Conservation (phyloP, 2,888 invertebrate genomes). For the Liopterus haemorrhoidalis region DNA sequence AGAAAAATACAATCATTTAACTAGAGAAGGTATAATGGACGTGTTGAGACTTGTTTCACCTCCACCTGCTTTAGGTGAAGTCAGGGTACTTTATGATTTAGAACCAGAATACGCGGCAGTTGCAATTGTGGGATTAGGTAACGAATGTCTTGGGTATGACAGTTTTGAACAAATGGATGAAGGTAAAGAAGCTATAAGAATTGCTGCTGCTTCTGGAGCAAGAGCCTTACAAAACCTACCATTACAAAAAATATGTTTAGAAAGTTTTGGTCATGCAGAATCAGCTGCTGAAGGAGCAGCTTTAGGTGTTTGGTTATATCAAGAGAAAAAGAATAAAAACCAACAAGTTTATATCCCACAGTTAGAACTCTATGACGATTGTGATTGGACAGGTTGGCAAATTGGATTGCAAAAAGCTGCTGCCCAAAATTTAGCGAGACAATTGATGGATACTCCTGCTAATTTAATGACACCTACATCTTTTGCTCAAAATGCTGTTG, state of each 20-base stretch:
- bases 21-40: conserved; percentile 52
- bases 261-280: conserved; percentile 71
- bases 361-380: conserved; percentile 56
- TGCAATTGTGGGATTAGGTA: conserved; percentile 69
- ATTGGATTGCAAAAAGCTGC: conserved; percentile 67
- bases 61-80: conserved; percentile 51
- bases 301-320: conserved; percentile 64
- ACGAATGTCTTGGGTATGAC: conserved; percentile 61
- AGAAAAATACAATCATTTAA: conserved; percentile 53
- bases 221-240: conserved; percentile 50
- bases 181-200: conserved; percentile 65
- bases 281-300: conserved; percentile 74
- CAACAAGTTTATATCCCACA: conserved; percentile 42
- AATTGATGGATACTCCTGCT: conserved; percentile 73
- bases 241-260: conserved; percentile 58
- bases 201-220: conserved; percentile 60
- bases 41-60: conserved; percentile 44
- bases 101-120: conserved; percentile 60
- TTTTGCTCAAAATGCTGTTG: conserved; percentile 65
- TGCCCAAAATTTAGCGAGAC: conserved; percentile 72
- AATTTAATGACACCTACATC: conserved; percentile 72
- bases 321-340: conserved; percentile 54
- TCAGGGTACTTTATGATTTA: conserved; percentile 59
- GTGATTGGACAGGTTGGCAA: conserved; percentile 65
- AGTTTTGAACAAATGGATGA: conserved; percentile 66